These are phyloP conservation scores for Crocuta crocuta DNA, from an alignment of 2,113 vertebrate genomes.

Conservation along the genomic window DNA sequence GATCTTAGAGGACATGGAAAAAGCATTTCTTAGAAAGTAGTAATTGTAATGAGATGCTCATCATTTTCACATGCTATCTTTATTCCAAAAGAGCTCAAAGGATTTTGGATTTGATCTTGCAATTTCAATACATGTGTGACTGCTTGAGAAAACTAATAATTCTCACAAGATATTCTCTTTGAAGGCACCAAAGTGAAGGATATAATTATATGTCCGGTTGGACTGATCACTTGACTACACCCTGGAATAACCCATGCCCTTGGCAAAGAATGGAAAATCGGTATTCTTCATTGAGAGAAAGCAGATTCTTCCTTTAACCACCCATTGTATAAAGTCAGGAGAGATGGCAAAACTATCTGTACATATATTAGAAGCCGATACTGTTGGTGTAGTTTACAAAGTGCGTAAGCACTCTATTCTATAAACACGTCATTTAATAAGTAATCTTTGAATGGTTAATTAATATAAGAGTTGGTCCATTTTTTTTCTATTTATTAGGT, in stretches of 20 bases:
- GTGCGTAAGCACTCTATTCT: not conserved
- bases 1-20: conserved; percentile 37
- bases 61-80: conserved; percentile 50
- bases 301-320: not conserved
- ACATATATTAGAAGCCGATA: not conserved
- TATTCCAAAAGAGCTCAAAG: conserved; percentile 49
- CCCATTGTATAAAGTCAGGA: not conserved
- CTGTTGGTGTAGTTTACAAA: not conserved
- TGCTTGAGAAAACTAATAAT: conserved; percentile 66
- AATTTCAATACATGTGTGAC: conserved; percentile 52
- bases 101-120: conserved; percentile 65
- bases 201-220: conserved; percentile 24
- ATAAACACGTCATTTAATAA: not conserved
- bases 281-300: not conserved
- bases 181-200: conserved; percentile 52
- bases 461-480: not conserved
- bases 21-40: conserved; percentile 50
- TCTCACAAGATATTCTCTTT: conserved; percentile 62
- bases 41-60: conserved; percentile 48
- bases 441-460: not conserved
- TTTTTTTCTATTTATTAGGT: not conserved
- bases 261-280: conserved; percentile 24
- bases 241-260: conserved; percentile 42
- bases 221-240: conserved; percentile 26
- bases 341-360: not conserved